Conservation (phyloP, 2,113 vertebrate genomes). For the Triplophysa dalaica region DNA sequence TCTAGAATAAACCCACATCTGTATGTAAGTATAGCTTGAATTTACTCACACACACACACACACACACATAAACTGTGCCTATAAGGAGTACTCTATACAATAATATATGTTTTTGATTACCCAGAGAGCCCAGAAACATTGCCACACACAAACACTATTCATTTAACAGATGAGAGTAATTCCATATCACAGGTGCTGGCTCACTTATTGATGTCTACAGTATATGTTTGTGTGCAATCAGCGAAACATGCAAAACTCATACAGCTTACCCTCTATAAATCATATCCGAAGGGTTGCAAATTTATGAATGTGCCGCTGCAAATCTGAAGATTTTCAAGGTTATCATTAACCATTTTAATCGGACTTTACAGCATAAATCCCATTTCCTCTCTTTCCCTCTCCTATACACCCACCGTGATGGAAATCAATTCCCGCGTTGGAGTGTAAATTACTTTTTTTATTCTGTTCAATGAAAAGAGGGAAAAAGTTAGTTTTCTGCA, state of each 20-base stretch:
- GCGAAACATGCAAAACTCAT: constrained; percentile 20
- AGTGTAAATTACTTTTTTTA: constrained; percentile 58
- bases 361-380: constrained; percentile 62
- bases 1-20: no score
- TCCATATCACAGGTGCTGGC: constrained; percentile 6
- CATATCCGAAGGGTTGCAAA: constrained; percentile 58
- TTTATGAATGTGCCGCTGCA: constrained; percentile 67
- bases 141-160: constrained; percentile 39
- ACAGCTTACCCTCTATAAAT: constrained; percentile 56
- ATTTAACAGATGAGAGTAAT: constrained; percentile 43
- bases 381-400: constrained; percentile 63
- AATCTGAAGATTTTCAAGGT: constrained; percentile 65
- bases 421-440: constrained; percentile 69
- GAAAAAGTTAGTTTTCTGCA: constrained; percentile 62
- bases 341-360: constrained; percentile 73
- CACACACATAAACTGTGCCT: background rate
- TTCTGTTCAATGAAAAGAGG: constrained; percentile 49
- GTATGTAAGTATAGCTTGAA: background rate
- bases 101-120: constrained; percentile 37
- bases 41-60: constrained; percentile 23
- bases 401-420: constrained; percentile 55
- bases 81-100: constrained; percentile 9
- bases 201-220: background rate
- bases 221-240: background rate
- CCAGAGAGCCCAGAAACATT: constrained; percentile 1